Conservation (phyloP, 1,140 invertebrate genomes). For the Mya arenaria region DNA sequence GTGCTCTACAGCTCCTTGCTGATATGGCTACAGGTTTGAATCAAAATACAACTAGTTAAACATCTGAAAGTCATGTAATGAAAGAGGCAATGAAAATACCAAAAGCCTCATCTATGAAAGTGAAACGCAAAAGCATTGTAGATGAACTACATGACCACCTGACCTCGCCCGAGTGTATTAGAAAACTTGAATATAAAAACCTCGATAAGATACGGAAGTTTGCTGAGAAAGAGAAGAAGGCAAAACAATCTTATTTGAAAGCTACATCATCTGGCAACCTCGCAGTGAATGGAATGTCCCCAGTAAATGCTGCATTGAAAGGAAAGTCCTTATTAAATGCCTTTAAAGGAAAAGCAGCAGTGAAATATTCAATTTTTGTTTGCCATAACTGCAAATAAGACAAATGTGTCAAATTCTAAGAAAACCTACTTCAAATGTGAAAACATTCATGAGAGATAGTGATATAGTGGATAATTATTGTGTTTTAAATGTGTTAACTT, state of each 20-base stretch:
- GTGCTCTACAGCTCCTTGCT: slow-evolving; percentile 6
- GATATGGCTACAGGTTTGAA: neutral
- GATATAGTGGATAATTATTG: too few species aligned
- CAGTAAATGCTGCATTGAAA: neutral
- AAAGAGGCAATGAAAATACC: slow-evolving; percentile 12
- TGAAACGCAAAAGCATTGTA: slow-evolving; percentile 11
- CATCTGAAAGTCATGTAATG: slow-evolving; percentile 8
- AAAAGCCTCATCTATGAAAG: neutral
- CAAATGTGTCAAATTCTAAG: neutral
- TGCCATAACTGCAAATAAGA: too few species aligned
- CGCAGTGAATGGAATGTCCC: neutral
- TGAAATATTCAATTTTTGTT: too few species aligned
- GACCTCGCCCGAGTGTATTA: slow-evolving; percentile 21
- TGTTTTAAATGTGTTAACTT: too few species aligned
- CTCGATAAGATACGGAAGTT: slow-evolving; percentile 35
- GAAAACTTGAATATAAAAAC: slow-evolving; percentile 29
- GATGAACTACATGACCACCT: slow-evolving; percentile 23
- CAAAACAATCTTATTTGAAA: slow-evolving; percentile 33
- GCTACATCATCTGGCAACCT: neutral
- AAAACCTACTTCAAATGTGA: neutral
- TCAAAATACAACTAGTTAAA: neutral
- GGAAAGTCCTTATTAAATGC: neutral
- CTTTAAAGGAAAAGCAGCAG: neutral
- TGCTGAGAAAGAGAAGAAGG: slow-evolving; percentile 21
- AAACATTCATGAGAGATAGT: too few species aligned